phyloP scores from a whole-genome alignment of 2,888 invertebrate genomes.

The Anodontia alba region DNA sequence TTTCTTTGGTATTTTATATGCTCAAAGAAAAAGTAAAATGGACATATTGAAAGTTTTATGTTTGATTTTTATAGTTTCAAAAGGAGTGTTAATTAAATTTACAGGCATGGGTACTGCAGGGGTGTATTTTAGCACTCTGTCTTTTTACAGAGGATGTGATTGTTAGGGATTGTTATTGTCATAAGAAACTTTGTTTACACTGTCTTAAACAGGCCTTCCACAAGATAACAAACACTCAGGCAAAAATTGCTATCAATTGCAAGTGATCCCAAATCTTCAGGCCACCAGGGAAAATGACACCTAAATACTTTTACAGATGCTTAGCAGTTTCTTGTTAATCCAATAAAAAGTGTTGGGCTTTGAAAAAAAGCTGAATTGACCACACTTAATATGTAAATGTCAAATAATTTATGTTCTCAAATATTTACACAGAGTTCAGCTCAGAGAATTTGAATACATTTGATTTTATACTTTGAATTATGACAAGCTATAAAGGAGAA shows the following conservation, averaged over 20 bases:
- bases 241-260: neutral
- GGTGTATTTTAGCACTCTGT: neutral
- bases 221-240: neutral
- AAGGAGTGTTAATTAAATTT: slow-evolving; percentile 3
- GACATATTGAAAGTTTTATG: neutral
- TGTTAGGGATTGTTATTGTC: neutral
- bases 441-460: neutral
- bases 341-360: neutral
- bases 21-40: neutral
- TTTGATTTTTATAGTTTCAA: neutral
- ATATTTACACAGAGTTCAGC: slow-evolving; percentile 1
- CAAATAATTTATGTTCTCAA: slow-evolving; percentile 1
- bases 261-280: neutral
- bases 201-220: neutral
- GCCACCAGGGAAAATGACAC: slow-evolving; percentile 6
- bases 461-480: neutral
- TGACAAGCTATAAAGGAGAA: neutral
- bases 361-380: neutral
- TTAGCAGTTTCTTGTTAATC: slow-evolving; percentile 9
- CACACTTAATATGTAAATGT: slow-evolving; percentile 5
- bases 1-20: neutral
- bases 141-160: neutral
- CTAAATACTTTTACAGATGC: neutral
- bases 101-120: neutral
- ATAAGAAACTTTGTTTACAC: neutral